Evolutionary conservation across 2,888 invertebrate genomes (phyloP), one percentile per base, ranked within the genome.

Genomic region (Napeogenes inachia): DNA sequence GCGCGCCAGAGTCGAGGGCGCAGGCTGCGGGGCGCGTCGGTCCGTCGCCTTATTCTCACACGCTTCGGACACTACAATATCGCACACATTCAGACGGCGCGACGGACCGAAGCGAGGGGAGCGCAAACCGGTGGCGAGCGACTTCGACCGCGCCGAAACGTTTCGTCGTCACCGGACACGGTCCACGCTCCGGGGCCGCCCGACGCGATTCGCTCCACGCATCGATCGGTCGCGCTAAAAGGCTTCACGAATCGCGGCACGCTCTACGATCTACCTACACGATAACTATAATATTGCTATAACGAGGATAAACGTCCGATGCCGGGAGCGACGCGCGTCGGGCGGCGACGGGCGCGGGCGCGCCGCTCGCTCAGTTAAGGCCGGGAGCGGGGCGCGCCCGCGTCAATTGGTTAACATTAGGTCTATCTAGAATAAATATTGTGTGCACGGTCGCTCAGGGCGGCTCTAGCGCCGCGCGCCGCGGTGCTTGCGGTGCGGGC

Each of bases 381-480:
- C 80, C 77, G 78, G 79, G 77, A 78, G 72, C 77, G 73, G 73
- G 76, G 77, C 79, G 78, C 80, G 81, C 78, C 80, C 83, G 81
- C 81, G 80, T 77, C 80, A 84, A 85, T 85, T 85, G 83, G 84
- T 85, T 87, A 87, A 88, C 83, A 86, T 89, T 89, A 89, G 82
- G 78, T 85, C 89, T 89, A 89, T 89, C 89, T 89, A 89, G 82
- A 87, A 87, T 87, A 85, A 87, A 87, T 87, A 86, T 75, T 75
- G 76, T 68, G 75, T 64, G 71, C 67, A 71, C 60, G 64, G 68
- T 64, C 62, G 81, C 79, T 89, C 89, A 89, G 84, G 89, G 90
- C 77, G 91, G 91, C 80, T 90, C 89, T 87, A 89, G 83, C 82
- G 89, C 89, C 91, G 89, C 82, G 89, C 90, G 86, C 91, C 91